Evolutionary conservation across 1,140 invertebrate genomes (phyloP), one percentile per base, ranked within the genome.

Genomic region (Bombyx mandarina): DNA sequence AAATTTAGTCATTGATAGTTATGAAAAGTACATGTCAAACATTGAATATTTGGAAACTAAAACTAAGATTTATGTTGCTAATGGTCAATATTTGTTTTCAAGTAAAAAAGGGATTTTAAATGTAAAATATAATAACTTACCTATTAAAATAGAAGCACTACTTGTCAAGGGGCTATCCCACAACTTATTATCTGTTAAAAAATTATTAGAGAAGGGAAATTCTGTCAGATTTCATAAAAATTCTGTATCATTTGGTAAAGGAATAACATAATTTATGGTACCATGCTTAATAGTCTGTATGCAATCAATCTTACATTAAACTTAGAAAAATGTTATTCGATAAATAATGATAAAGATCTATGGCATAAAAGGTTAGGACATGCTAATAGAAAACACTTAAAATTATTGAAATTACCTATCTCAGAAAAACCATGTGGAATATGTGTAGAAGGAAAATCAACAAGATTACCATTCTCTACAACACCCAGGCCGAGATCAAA

Each of bases 381-480:
- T 50, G 9, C 35, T 2, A 60, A 56, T 18, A 59, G 52, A 49
- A 63, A 53, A 43, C 26, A 43, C 35, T n/a, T n/a, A n/a, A n/a
- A n/a, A n/a, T n/a, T n/a, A n/a, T 18, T 58, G 48, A 43, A 46
- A n/a, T 35, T 58, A 12, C 61, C 61, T 45, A 7, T 51, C 12
- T 22, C 26, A 22, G 22, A 54, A 22, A 60, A 59, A 52, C 8
- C 47, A 47, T 60, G 62, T 54, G 48, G 42, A 9, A 7, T 45
- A 12, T 63, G 62, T 43, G 46, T 60, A 43, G 52, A 54, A 46
- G 48, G 54, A 18, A 63, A 63, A 49, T 47, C 53, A 26, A 69
- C 67, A 48, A 57, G 63, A 45, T 42, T 59, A 46, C 61, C 63
- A 35, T 69, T 65, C 55, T 59, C 52, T 46, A 8, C 53, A 45